Evolutionary conservation across 2,797 vertebrate species (phyloP).

Genomic region (Anguilla megastoma): DNA sequence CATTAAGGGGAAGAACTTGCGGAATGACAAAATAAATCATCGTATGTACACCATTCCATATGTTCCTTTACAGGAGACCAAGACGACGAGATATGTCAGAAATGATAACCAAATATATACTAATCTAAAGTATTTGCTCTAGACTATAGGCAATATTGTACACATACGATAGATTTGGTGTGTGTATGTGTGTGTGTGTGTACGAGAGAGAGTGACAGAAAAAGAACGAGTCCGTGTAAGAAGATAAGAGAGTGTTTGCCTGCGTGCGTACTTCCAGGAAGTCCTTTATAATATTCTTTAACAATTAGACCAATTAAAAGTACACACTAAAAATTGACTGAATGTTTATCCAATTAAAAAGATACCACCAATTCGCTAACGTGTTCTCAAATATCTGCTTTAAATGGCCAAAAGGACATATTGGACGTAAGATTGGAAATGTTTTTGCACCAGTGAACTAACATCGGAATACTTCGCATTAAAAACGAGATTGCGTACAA

Average conservation of each 20-base stretch:
- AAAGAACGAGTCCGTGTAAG: neutral
- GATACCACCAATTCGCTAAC: neutral
- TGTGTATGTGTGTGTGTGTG: neutral
- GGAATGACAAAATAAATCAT: neutral
- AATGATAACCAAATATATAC: neutral
- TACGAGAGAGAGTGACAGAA: neutral
- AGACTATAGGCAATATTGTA: neutral
- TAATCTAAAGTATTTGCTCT: neutral
- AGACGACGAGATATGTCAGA: neutral
- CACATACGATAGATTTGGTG: neutral
- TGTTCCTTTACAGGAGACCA: neutral
- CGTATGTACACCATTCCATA: neutral
- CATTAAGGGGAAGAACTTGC: neutral
- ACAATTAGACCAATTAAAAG: neutral
- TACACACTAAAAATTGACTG: neutral
- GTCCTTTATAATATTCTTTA: neutral
- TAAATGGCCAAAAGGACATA: neutral
- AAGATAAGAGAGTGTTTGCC: neutral
- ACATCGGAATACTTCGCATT: neutral
- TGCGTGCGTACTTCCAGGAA: neutral
- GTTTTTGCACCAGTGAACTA: neutral
- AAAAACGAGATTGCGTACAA: neutral
- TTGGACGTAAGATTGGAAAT: neutral
- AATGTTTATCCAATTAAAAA: neutral
- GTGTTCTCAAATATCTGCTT: neutral